phyloP scores from a whole-genome alignment of 2,888 invertebrate genomes.

The Acleris literana region DNA sequence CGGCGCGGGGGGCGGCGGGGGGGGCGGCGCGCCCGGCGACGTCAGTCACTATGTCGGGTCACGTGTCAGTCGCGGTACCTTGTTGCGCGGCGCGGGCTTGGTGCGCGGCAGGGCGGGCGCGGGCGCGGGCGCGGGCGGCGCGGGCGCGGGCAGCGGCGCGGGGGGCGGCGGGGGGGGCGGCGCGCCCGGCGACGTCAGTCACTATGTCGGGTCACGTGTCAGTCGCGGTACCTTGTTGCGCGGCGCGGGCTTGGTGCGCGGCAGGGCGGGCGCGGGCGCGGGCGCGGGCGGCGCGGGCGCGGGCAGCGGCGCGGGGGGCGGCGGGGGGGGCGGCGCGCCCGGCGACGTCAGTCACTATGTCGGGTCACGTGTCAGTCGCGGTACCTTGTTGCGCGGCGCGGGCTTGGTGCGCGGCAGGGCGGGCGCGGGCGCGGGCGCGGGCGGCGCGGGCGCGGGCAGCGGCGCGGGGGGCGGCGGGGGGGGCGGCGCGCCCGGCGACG shows the following conservation, averaged over 20 bases:
- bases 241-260: conserved; percentile 72
- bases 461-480: conserved; percentile 33
- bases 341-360: no score
- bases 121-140: conserved; percentile 55
- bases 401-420: conserved; percentile 40
- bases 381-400: conserved; percentile 71
- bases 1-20: conserved; percentile 48
- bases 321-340: no score
- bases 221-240: conserved; percentile 64
- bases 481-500: no score
- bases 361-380: conserved; percentile 5
- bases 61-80: conserved; percentile 39
- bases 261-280: conserved; percentile 44
- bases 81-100: conserved; percentile 41
- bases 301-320: neutral
- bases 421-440: conserved; percentile 27
- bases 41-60: no score
- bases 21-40: no score
- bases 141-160: conserved; percentile 52
- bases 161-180: conserved; percentile 47
- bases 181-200: no score
- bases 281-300: conserved; percentile 39
- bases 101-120: conserved; percentile 35
- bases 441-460: conserved; percentile 43
- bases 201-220: neutral